Percentiles rank a stretch among this genome's conserved stretches.
Evolutionary conservation across 2,113 vertebrate species (phyloP).

Genomic region (Antechinus flavipes): DNA sequence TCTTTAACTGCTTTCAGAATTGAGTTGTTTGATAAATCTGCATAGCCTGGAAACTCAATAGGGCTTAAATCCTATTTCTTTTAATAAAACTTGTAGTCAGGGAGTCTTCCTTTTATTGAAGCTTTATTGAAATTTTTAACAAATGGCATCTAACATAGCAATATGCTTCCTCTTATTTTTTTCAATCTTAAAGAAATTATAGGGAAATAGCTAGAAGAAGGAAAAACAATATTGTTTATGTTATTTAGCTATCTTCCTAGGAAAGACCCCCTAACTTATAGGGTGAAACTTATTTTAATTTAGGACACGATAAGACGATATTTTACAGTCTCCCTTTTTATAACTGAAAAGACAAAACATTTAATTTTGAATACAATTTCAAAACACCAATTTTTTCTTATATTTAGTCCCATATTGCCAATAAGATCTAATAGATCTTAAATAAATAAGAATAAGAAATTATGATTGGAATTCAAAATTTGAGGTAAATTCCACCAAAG

Average conservation of each 20-base stretch:
- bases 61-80: conserved; percentile 33
- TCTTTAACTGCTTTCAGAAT: conserved; percentile 37
- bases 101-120: neutral
- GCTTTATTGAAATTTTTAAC: conserved; percentile 33
- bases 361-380: conserved; percentile 30
- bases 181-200: neutral
- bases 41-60: conserved; percentile 25
- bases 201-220: conserved; percentile 10
- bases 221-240: neutral
- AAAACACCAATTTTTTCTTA: conserved; percentile 24
- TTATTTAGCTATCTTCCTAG: neutral
- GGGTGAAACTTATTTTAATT: conserved; percentile 43
- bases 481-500: conserved; percentile 48
- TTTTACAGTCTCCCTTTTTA: neutral
- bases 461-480: conserved; percentile 50
- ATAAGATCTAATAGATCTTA: conserved; percentile 13
- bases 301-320: neutral
- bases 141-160: neutral
- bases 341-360: neutral
- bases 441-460: neutral
- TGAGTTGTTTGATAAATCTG: conserved; percentile 31
- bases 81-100: neutral
- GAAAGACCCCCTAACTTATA: neutral
- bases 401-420: conserved; percentile 29
- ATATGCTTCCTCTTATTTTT: neutral